A percentile compares a stretch with the other conserved stretches of the same genome.
These are phyloP conservation scores for Moxostoma hubbsi DNA, from an alignment of 2,797 vertebrate species.

Conservation along the genomic window DNA sequence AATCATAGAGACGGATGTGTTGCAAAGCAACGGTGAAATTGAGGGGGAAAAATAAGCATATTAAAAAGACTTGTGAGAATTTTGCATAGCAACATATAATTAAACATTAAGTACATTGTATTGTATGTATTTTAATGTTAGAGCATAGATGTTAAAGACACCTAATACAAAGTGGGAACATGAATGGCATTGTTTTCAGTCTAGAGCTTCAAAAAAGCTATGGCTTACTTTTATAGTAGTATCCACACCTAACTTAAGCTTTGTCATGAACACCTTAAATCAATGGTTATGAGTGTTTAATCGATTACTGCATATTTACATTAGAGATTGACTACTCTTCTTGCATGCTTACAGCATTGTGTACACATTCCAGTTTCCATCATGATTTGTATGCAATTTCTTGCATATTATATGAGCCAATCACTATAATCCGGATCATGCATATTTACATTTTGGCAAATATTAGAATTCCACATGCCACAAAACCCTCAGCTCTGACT, in stretches of 20 bases:
- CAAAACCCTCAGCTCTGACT: constrained; percentile 49
- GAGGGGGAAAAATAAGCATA: constrained; percentile 37
- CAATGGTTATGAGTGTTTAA: constrained; percentile 31
- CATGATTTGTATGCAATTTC: constrained; percentile 45
- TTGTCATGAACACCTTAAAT: constrained; percentile 43
- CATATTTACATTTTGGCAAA: constrained; percentile 60
- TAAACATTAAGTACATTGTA: too few species aligned
- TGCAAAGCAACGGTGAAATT: constrained; percentile 66
- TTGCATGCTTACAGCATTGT: constrained; percentile 41
- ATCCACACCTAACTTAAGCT: constrained; percentile 39
- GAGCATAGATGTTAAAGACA: constrained; percentile 19
- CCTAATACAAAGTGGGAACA: constrained; percentile 30
- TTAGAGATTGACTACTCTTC: constrained; percentile 42
- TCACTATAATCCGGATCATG: constrained; percentile 57
- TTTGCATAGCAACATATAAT: not conserved
- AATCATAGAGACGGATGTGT: constrained; percentile 82
- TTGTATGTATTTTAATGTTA: too few species aligned
- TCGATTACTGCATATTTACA: constrained; percentile 8
- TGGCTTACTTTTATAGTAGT: not conserved
- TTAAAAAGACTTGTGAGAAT: constrained; percentile 51
- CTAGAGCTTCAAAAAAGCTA: too few species aligned
- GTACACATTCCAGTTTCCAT: constrained; percentile 32
- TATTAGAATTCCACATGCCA: constrained; percentile 52
- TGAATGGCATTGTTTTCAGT: constrained; percentile 26
- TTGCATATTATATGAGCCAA: constrained; percentile 53